These are phyloP conservation scores for Sussaba pulchella DNA, from an alignment of 2,888 invertebrate genomes.

Conservation along the genomic window DNA sequence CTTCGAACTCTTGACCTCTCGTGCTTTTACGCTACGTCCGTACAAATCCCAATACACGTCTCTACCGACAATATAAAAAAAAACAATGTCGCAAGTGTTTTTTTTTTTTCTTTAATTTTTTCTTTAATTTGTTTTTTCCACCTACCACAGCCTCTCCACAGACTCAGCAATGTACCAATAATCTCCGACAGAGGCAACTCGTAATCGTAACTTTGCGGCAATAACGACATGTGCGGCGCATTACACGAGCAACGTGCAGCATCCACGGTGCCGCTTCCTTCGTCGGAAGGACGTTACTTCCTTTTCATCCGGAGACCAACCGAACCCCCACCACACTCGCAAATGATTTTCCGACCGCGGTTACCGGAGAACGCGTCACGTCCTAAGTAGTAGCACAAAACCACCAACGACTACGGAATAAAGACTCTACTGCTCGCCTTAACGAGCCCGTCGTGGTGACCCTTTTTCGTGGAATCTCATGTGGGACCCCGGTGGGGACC, in stretches of 20 bases:
- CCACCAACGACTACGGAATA: too few species aligned
- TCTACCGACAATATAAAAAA: background rate
- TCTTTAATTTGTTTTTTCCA: background rate
- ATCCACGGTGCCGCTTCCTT: slow-evolving; percentile 52
- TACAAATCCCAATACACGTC: background rate
- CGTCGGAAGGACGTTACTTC: slow-evolving; percentile 52
- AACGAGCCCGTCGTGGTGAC: too few species aligned
- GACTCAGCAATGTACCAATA: background rate
- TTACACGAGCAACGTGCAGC: slow-evolving; percentile 46
- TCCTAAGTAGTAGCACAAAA: too few species aligned
- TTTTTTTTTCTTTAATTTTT: too few species aligned
- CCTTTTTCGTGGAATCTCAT: slow-evolving; percentile 53
- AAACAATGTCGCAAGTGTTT: slow-evolving; percentile 13
- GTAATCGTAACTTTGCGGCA: slow-evolving; percentile 17
- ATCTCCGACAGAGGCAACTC: too few species aligned
- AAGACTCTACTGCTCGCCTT: too few species aligned
- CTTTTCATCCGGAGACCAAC: slow-evolving; percentile 44
- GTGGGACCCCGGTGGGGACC: slow-evolving; percentile 15
- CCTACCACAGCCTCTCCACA: background rate
- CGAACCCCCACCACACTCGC: too few species aligned
- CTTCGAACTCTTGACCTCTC: slow-evolving; percentile 11
- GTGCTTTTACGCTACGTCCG: too few species aligned
- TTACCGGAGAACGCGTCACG: background rate
- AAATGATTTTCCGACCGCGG: slow-evolving; percentile 34
- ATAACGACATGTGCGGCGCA: slow-evolving; percentile 64